A percentile compares a stretch with the other conserved stretches of the same genome.
phyloP scores from a whole-genome alignment of 2,888 invertebrate species.

The Clusia tigrina region DNA sequence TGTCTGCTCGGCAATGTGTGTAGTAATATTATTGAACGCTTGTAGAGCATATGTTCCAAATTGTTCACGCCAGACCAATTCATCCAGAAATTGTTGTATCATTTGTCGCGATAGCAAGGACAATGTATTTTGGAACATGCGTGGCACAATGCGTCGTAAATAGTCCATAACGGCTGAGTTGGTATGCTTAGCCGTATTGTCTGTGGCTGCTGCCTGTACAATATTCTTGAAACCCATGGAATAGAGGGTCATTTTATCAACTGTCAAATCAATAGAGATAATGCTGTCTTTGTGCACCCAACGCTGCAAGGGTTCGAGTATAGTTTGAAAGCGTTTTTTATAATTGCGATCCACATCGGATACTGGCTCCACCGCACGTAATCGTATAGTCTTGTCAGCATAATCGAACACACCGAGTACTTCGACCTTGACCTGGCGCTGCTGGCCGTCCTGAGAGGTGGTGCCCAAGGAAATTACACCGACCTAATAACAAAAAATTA shows the following conservation, averaged over 20 bases:
- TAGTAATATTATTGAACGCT: conserved; percentile 82
- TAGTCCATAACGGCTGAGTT: conserved; percentile 88
- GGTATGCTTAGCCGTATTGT: conserved; percentile 67
- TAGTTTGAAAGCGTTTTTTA: conserved; percentile 83
- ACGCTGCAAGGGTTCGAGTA: conserved; percentile 77
- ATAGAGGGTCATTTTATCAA: conserved; percentile 80
- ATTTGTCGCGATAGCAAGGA: conserved; percentile 83
- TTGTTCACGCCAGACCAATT: conserved; percentile 87
- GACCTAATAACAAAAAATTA: conserved; percentile 55
- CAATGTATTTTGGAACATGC: conserved; percentile 90
- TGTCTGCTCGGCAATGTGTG: conserved; percentile 82
- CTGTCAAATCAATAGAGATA: conserved; percentile 83
- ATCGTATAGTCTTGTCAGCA: conserved; percentile 74
- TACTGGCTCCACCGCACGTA: conserved; percentile 84
- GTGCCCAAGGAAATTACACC: conserved; percentile 90
- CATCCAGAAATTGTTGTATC: conserved; percentile 90
- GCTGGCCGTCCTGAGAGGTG: conserved; percentile 79
- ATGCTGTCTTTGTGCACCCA: conserved; percentile 83
- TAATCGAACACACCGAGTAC: conserved; percentile 85
- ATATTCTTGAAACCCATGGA: conserved; percentile 83
- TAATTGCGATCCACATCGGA: conserved; percentile 80
- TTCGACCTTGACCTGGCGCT: conserved; percentile 85
- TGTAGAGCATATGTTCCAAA: conserved; percentile 79
- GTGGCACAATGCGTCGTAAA: conserved; percentile 81
- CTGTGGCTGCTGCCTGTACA: conserved; percentile 69